These are phyloP conservation scores for Halyomorpha halys DNA, from an alignment of 1,140 invertebrate genomes.

Conservation along the genomic window DNA sequence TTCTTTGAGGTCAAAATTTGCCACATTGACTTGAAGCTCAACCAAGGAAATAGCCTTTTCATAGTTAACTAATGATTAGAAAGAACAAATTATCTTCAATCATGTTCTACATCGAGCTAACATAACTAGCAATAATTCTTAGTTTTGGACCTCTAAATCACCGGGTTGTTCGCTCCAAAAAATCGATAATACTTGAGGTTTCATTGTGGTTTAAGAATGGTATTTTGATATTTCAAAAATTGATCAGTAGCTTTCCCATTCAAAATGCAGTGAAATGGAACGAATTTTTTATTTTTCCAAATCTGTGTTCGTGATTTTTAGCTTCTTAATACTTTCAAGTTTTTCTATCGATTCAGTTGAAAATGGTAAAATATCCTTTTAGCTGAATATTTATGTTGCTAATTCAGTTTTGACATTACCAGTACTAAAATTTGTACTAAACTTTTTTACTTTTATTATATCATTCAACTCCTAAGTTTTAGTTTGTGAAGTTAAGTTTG, in stretches of 20 bases:
- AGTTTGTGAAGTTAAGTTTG: background rate
- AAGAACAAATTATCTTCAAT: too few relatives aligned
- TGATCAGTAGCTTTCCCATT: background rate
- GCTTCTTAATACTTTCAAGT: background rate
- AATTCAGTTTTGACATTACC: too few relatives aligned
- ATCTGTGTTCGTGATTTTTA: background rate
- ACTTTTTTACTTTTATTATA: background rate
- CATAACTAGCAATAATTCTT: too few relatives aligned
- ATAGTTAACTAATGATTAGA: too few relatives aligned
- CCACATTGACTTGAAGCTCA: too few relatives aligned
- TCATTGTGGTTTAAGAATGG: background rate
- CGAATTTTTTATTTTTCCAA: background rate
- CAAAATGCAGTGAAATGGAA: slow-evolving; percentile 7
- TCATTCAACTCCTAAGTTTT: background rate
- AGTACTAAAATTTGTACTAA: background rate
- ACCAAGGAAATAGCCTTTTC: too few relatives aligned
- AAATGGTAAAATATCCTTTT: background rate
- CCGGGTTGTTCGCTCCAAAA: slow-evolving; percentile 12
- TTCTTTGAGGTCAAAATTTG: too few relatives aligned
- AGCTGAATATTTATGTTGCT: background rate
- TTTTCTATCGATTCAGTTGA: background rate
- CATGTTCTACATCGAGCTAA: too few relatives aligned
- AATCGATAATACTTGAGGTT: slow-evolving; percentile 12
- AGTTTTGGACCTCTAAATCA: too few relatives aligned
- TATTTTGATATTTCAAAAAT: background rate